A percentile compares a stretch with the other conserved stretches of the same genome.
Conservation (phyloP, 2,888 invertebrate genomes). For the Eupithecia centaureata region DNA sequence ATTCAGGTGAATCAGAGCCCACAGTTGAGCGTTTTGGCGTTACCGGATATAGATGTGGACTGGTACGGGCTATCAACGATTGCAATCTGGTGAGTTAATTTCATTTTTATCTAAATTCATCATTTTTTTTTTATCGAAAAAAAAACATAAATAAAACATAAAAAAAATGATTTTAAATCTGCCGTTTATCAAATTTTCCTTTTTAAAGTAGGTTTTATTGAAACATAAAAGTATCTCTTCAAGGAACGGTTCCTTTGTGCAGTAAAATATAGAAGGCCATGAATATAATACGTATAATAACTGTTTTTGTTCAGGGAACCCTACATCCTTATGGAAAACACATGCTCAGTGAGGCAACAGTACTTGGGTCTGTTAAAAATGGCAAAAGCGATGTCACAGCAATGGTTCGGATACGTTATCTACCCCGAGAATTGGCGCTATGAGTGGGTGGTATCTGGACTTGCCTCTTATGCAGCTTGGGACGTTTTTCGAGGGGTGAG, state of each 20-base stretch:
- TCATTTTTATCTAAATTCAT: not conserved
- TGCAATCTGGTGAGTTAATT: constrained; percentile 70
- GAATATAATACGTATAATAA: too few species aligned
- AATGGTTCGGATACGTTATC: constrained; percentile 88
- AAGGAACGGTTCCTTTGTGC: not conserved
- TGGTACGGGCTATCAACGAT: constrained; percentile 71
- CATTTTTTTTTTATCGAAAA: too few species aligned
- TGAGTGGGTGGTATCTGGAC: constrained; percentile 85
- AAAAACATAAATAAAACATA: too few species aligned
- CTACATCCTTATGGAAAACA: constrained; percentile 64
- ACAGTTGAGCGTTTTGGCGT: constrained; percentile 62
- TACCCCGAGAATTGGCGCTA: constrained; percentile 85
- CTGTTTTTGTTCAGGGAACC: constrained; percentile 65
- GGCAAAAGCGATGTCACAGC: constrained; percentile 87
- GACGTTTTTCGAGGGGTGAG: constrained; percentile 75
- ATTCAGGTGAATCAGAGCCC: constrained; percentile 63
- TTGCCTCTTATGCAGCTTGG: constrained; percentile 85
- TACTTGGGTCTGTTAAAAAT: constrained; percentile 75
- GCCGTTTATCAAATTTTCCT: too few species aligned
- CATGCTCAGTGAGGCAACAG: constrained; percentile 70
- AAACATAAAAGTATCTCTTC: not conserved
- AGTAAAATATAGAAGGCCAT: not conserved
- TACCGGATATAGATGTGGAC: constrained; percentile 67
- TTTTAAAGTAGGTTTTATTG: too few species aligned
- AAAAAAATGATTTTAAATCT: not conserved